These are phyloP conservation scores for Cyaniris semiargus DNA, from an alignment of 2,888 invertebrate species.

Conservation along the genomic window DNA sequence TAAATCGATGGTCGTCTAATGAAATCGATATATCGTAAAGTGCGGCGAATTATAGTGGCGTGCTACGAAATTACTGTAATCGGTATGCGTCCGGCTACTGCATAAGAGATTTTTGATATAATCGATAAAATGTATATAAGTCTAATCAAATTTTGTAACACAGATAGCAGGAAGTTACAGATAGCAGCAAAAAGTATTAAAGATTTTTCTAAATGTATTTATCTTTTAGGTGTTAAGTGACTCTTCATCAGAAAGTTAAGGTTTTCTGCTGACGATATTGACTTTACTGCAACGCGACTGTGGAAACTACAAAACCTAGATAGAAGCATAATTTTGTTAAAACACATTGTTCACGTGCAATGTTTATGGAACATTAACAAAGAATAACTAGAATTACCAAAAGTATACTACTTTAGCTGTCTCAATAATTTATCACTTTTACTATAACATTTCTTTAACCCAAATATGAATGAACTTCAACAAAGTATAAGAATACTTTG, in stretches of 20 bases:
- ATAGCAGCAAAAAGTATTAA: background rate
- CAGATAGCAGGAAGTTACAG: background rate
- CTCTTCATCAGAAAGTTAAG: background rate
- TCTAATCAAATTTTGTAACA: conserved; percentile 5
- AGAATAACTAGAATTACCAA: no score
- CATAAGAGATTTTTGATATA: background rate
- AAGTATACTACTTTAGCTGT: no score
- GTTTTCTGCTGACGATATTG: no score
- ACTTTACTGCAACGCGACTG: no score
- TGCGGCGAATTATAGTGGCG: conserved; percentile 60
- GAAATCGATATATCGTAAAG: conserved; percentile 71
- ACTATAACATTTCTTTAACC: no score
- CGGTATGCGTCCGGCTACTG: conserved; percentile 40
- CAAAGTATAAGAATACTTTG: no score
- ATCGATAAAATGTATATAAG: background rate
- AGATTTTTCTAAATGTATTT: no score
- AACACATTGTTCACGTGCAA: no score
- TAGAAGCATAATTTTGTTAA: no score
- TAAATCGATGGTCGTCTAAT: conserved; percentile 60
- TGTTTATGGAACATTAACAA: no score
- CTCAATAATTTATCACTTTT: no score
- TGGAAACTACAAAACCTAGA: no score
- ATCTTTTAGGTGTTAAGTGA: background rate
- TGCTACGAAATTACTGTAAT: conserved; percentile 66
- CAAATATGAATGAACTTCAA: background rate